Evolutionary conservation across 2,797 vertebrate species (phyloP).

Genomic region (Galaxias olidus): DNA sequence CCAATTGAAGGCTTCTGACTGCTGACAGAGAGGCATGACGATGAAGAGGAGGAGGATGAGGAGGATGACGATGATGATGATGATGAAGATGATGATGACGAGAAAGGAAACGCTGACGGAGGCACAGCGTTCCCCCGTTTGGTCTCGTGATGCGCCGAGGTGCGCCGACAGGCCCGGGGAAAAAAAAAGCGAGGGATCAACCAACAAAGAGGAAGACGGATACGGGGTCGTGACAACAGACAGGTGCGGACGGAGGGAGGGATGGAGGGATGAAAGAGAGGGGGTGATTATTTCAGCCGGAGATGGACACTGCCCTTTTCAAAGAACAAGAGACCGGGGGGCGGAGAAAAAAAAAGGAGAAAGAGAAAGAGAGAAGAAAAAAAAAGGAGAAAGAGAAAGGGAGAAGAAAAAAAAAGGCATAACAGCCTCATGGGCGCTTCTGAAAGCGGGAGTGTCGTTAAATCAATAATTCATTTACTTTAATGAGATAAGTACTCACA

Average conservation of each 20-base stretch:
- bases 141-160: no score
- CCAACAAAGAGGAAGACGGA: not conserved
- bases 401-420: slow-evolving; percentile 71
- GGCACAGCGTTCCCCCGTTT: no score
- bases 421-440: slow-evolving; percentile 83
- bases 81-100: not conserved
- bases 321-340: no score
- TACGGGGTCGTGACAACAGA: slow-evolving; percentile 37
- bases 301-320: not conserved
- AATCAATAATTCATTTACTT: slow-evolving; percentile 99
- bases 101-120: no score
- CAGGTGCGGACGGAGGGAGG: slow-evolving; percentile 22
- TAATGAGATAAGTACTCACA: slow-evolving; percentile 98
- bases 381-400: slow-evolving; percentile 69
- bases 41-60: not conserved
- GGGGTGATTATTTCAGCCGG: slow-evolving; percentile 15
- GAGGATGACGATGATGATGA: not conserved
- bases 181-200: no score
- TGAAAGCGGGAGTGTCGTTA: slow-evolving; percentile 93
- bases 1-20: no score
- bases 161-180: no score
- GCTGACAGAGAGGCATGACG: no score
- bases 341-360: no score
- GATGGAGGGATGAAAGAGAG: slow-evolving; percentile 13
- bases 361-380: no score